Conservation (phyloP, 2,113 vertebrate species). For the Rhabdomys dilectus region DNA sequence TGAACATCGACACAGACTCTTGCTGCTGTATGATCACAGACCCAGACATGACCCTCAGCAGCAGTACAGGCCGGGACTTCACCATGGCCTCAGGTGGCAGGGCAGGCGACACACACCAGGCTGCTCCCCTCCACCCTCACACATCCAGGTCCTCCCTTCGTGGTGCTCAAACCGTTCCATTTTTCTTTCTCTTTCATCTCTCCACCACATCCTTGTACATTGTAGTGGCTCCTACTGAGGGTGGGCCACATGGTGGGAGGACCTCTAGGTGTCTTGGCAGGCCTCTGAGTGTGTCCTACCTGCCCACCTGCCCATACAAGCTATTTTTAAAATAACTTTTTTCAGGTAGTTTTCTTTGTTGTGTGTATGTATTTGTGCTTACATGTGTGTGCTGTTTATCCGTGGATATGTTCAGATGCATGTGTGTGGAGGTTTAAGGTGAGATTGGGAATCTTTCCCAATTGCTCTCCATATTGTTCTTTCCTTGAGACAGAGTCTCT, state of each 20-base stretch:
- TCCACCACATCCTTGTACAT: background rate
- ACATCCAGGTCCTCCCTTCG: no score
- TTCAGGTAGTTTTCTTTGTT: background rate
- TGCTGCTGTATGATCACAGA: no score
- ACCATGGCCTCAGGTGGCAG: no score
- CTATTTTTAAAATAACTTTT: background rate
- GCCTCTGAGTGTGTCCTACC: background rate
- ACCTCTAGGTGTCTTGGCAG: background rate
- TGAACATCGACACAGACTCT: no score
- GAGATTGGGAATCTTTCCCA: background rate
- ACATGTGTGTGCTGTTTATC: background rate
- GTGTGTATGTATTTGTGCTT: background rate
- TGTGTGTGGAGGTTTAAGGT: background rate
- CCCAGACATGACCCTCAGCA: no score
- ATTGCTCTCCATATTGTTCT: background rate
- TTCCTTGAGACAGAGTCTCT: background rate
- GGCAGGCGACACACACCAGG: no score
- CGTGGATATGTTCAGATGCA: background rate
- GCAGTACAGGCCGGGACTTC: no score
- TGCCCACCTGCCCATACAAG: background rate
- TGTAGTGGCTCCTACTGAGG: background rate
- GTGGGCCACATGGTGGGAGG: background rate
- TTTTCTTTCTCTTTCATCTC: background rate
- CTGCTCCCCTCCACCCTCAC: no score
- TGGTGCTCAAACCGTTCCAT: no score